phyloP scores from a whole-genome alignment of 1,140 invertebrate genomes.

The Eupeodes corollae region DNA sequence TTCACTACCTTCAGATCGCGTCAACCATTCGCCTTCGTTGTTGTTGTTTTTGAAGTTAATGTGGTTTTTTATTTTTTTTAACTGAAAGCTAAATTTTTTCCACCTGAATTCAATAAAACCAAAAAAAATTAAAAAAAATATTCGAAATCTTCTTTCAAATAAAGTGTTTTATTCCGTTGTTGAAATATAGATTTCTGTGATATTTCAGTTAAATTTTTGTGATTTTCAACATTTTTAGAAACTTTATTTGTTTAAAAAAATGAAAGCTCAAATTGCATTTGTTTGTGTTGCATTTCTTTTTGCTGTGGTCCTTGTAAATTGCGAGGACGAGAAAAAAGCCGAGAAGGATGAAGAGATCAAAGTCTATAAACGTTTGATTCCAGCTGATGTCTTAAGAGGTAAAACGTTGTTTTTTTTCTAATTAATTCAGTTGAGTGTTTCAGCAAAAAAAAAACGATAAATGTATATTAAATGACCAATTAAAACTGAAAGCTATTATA shows the following conservation, averaged over 20 bases:
- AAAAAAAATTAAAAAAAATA: conserved; percentile 2
- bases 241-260: background rate
- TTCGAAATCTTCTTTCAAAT: too few relatives aligned
- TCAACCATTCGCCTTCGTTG: background rate
- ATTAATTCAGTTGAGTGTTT: conserved; percentile 39
- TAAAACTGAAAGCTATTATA: too few relatives aligned
- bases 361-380: conserved; percentile 68
- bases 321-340: conserved; percentile 40
- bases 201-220: too few relatives aligned
- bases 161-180: too few relatives aligned
- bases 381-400: conserved; percentile 78
- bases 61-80: background rate
- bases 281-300: conserved; percentile 11
- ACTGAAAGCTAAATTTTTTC: background rate
- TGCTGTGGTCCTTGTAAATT: conserved; percentile 40
- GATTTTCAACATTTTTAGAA: background rate
- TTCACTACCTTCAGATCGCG: background rate
- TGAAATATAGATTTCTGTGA: too few relatives aligned
- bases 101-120: background rate
- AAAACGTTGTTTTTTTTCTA: conserved; percentile 68
- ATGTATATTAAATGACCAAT: too few relatives aligned
- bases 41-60: background rate
- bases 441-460: too few relatives aligned
- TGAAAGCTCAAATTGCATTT: conserved; percentile 2
- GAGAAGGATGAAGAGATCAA: conserved; percentile 45